Evolutionary conservation across 2,113 vertebrate genomes (phyloP).

Genomic region (Forbesichthys agassizii): DNA sequence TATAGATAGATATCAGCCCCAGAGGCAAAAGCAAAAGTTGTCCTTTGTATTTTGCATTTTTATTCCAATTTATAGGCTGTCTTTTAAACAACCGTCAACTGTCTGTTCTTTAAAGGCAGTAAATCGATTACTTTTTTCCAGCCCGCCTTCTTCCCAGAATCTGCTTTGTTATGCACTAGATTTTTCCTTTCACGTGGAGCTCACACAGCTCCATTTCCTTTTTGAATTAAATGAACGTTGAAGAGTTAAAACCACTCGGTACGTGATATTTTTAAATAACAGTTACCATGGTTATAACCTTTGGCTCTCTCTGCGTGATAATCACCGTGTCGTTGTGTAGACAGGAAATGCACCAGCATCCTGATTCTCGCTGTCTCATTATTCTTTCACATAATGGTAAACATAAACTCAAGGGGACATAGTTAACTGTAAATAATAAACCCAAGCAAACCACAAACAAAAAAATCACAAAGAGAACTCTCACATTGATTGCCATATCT

Average conservation of each 20-base stretch:
- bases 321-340: constrained; percentile 22
- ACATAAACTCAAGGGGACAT: constrained; percentile 5
- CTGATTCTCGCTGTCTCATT: not conserved
- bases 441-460: not conserved
- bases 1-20: constrained; percentile 21
- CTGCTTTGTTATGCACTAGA: constrained; percentile 55
- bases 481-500: not conserved
- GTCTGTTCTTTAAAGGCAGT: constrained; percentile 51
- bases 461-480: not conserved
- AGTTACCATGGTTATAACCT: constrained; percentile 63
- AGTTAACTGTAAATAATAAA: constrained; percentile 9
- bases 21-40: constrained; percentile 23
- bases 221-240: constrained; percentile 59
- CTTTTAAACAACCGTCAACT: constrained; percentile 48
- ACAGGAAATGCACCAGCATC: constrained; percentile 1
- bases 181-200: constrained; percentile 39
- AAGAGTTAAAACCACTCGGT: constrained; percentile 49
- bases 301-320: constrained; percentile 39
- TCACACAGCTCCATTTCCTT: constrained; percentile 38
- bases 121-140: constrained; percentile 56
- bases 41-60: constrained; percentile 51
- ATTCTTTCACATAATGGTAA: constrained; percentile 17
- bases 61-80: constrained; percentile 57
- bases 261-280: constrained; percentile 52
- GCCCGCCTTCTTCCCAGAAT: constrained; percentile 21